These are phyloP conservation scores for Columbina picui DNA, from an alignment of 2,113 vertebrate genomes.

Conservation along the genomic window DNA sequence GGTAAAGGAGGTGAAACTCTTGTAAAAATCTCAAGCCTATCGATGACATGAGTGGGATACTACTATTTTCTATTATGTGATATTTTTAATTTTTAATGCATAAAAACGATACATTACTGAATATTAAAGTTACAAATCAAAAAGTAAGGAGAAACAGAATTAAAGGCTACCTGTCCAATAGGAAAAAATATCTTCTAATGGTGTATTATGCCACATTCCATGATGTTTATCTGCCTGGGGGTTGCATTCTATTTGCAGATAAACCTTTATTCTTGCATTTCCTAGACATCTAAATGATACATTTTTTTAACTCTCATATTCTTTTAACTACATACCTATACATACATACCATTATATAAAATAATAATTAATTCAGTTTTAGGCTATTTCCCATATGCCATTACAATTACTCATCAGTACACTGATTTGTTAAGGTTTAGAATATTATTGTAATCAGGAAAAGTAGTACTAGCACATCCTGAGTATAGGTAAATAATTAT, in stretches of 20 bases:
- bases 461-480: background rate
- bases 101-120: background rate
- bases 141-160: background rate
- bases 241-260: background rate
- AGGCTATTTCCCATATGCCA: slow-evolving; percentile 6
- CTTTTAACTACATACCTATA: background rate
- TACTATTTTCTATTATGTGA: background rate
- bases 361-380: background rate
- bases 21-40: background rate
- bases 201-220: background rate
- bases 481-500: background rate
- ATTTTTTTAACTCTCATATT: background rate
- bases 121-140: background rate
- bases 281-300: background rate
- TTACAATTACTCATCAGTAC: background rate
- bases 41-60: background rate
- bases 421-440: background rate
- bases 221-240: background rate
- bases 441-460: background rate
- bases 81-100: background rate
- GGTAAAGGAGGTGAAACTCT: background rate
- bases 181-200: background rate
- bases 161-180: background rate
- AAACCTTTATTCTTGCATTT: slow-evolving; percentile 26
- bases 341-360: background rate